phyloP scores from a whole-genome alignment of 2,113 vertebrate species.

The Myotis davidii region DNA sequence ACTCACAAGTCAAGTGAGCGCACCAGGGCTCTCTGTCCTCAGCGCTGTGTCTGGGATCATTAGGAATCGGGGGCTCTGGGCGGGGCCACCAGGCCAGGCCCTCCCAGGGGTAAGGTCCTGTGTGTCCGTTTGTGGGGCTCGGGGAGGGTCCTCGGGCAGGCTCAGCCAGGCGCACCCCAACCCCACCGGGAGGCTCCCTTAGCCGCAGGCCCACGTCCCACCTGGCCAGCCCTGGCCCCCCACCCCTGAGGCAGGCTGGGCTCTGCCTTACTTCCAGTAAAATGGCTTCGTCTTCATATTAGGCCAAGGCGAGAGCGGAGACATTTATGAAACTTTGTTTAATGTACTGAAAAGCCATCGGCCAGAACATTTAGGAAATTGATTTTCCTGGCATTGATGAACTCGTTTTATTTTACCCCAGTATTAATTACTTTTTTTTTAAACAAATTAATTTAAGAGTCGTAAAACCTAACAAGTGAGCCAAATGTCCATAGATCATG shows the following conservation, averaged over 20 bases:
- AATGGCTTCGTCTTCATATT: slow-evolving; percentile 89
- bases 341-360: slow-evolving; percentile 94
- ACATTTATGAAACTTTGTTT: slow-evolving; percentile 95
- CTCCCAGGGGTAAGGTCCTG: not conserved
- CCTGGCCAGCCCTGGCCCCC: not conserved
- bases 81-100: not conserved
- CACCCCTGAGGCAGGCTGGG: slow-evolving; percentile 55
- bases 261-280: slow-evolving; percentile 87
- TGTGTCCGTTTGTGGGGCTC: not conserved
- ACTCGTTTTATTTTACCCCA: slow-evolving; percentile 92
- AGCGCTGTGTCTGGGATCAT: slow-evolving; percentile 70
- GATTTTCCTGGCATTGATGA: slow-evolving; percentile 94
- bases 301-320: slow-evolving; percentile 87
- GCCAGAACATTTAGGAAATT: slow-evolving; percentile 95
- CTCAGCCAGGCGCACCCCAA: too few species aligned
- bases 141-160: too few species aligned
- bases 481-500: slow-evolving; percentile 89
- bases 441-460: slow-evolving; percentile 93
- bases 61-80: not conserved
- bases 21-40: slow-evolving; percentile 44
- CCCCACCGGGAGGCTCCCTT: not conserved
- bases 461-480: slow-evolving; percentile 92
- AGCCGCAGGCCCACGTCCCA: not conserved
- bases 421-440: slow-evolving; percentile 92
- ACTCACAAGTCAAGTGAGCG: slow-evolving; percentile 58